Base-by-base conservation (phyloP, 1,140 invertebrate genomes). In the Euura saliciscinereae region DNA sequence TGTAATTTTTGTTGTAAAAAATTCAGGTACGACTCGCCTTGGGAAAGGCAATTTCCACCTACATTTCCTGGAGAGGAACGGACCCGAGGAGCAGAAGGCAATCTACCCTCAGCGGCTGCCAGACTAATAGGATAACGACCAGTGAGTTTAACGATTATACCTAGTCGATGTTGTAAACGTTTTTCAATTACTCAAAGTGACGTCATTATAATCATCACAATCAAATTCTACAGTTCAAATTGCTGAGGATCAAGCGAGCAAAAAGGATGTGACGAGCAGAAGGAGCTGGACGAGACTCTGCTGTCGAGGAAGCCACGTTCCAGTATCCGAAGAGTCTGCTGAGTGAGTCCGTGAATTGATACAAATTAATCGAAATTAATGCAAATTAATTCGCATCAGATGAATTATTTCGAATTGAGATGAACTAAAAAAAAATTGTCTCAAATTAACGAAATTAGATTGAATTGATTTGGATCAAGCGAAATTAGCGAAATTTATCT, bases 41-140 rank as follows among this genome's bases (percentile, higher is more conserved):
- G 73, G 81, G 88, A n/a, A 91, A 91, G 80, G 90, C 88, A 8
- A 82, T 91, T 43, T 87, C 88, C 43, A 87, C 89, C 1, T 90
- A 90, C 73, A 83, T 91, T 75, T 90, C 89, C 1, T 78, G 88
- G 28, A 84, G 90, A 45, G 84, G 85, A 45, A 82, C 84, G 6
- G 87, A 90, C 46, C 80, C 86, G 75, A 84, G 81, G 43, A 86
- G 83, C 0, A 86, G 86, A 70, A 85, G 88, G 43, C 87, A 87
- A 46, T 90, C 88, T 3, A 86, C 87, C 59, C 83, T 87, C 44
- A 90, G 85, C 65, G 85, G 82, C 28, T 85, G 78, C 69, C 84
- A 85, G 4, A 74, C 82, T 6, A 82, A 83, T n/a, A 76, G 80
- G 70, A 78, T 84, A 69, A 76, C 78, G 8, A 83, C 85, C 59